Evolutionary conservation across 1,140 invertebrate species (phyloP).

Genomic region (Harpegnathos saltator): DNA sequence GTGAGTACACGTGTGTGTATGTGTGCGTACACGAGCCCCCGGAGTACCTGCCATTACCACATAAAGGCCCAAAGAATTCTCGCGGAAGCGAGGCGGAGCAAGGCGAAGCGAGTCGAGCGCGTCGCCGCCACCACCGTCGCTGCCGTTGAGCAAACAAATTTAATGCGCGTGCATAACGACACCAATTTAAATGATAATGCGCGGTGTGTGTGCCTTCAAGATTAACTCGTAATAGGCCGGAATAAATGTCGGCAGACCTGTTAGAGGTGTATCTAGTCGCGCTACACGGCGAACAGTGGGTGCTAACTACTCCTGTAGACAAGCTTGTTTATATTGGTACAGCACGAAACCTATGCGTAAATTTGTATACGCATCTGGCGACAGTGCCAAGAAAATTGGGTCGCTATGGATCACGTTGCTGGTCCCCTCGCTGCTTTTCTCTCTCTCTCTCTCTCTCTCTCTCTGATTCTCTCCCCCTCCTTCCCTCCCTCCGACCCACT

Average conservation of each 20-base stretch:
- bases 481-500: neutral
- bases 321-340: constrained; percentile 73
- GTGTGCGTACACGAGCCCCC: neutral
- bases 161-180: constrained; percentile 76
- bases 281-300: constrained; percentile 70
- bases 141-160: constrained; percentile 76
- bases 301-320: constrained; percentile 76
- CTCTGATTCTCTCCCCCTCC: too few relatives aligned
- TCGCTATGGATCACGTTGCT: constrained; percentile 42
- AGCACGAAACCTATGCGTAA: constrained; percentile 30
- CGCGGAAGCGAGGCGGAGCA: constrained; percentile 45
- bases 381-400: constrained; percentile 64
- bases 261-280: constrained; percentile 71
- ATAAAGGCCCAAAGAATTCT: constrained; percentile 55
- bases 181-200: constrained; percentile 82
- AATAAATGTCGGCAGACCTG: constrained; percentile 75
- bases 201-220: constrained; percentile 71
- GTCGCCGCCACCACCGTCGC: neutral
- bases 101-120: constrained; percentile 7
- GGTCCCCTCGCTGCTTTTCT: neutral
- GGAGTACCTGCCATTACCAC: constrained; percentile 42
- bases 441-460: neutral
- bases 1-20: neutral
- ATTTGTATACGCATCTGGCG: constrained; percentile 52
- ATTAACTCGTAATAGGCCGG: constrained; percentile 75